Evolutionary conservation across 2,113 vertebrate species (phyloP), one percentile per base, ranked within the genome.

Genomic region (Ictidomys tridecemlineatus): DNA sequence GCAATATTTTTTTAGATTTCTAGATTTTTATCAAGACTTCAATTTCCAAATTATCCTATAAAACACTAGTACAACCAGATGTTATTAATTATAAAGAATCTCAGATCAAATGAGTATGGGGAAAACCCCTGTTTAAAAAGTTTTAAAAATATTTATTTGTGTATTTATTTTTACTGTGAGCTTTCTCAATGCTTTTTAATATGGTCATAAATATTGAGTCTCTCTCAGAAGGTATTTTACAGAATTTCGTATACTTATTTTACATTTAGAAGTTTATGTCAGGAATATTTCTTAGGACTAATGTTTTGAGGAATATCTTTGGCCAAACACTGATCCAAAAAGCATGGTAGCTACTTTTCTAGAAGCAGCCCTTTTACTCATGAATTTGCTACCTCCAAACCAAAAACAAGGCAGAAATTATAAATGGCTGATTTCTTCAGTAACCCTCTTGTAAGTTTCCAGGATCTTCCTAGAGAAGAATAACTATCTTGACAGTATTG

Each of bases 41-140:
- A 56, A 93, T 95, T 97, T 94, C 34, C 77, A 87, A 96, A 85
- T 53, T 84, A 72, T 79, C 91, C 32, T 53, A 53, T 74, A 77
- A 96, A 70, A 79, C 4, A 78, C 53, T 8, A 45, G 45, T 37
- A 85, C 18, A 39, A 1, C 10, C 58, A 34, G 37, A 84, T 77
- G 26, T 84, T 92, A 80, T 8, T 92, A 8, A 53, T 85, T 89
- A 39, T 95, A 96, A 58, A 45, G 28, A 80, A 79, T 80, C 39
- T 76, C 20, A 94, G 18, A 80, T 72, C 42, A 91, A 88, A 85
- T 85, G 48, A 85, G 24, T 67, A 74, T 63, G 42, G 79, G 58
- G 26, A 69, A 94, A 92, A 28, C 8, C 20, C 34, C 28, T 92
- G 16, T 65, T 4, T 85, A 84, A 91, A 51, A 51, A 18, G 5